phyloP scores from a whole-genome alignment of 2,797 vertebrate species.

The Amblyraja radiata region DNA sequence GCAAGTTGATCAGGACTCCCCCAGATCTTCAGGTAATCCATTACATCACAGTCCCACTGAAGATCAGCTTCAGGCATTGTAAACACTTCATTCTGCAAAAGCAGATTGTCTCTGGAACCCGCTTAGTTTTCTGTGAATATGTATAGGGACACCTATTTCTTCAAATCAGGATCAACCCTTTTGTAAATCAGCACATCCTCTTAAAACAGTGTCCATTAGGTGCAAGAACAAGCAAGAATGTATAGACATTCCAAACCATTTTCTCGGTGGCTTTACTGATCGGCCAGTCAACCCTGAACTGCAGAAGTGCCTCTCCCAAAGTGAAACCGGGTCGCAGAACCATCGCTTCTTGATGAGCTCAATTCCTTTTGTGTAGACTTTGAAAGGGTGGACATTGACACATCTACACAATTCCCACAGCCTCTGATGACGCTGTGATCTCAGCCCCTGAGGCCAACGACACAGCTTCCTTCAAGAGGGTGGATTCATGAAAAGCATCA shows the following conservation, averaged over 20 bases:
- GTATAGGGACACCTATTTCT: not conserved
- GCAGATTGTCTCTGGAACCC: not conserved
- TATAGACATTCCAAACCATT: not conserved
- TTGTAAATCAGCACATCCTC: not conserved
- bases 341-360: no score
- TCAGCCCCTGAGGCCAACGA: no score
- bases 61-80: not conserved
- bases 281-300: not conserved
- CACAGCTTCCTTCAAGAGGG: no score
- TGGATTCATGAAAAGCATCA: no score
- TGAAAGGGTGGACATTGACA: no score
- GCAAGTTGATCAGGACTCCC: not conserved
- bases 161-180: not conserved
- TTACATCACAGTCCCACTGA: not conserved
- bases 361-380: no score
- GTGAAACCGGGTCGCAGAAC: no score
- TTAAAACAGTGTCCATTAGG: not conserved
- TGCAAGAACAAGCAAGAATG: not conserved
- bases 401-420: no score
- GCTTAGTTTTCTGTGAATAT: not conserved
- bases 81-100: not conserved
- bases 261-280: not conserved
- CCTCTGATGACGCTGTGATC: no score
- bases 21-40: not conserved
- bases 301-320: no score